These are phyloP conservation scores for Shargacucullia verbasci DNA, from an alignment of 2,888 invertebrate species.

Conservation along the genomic window DNA sequence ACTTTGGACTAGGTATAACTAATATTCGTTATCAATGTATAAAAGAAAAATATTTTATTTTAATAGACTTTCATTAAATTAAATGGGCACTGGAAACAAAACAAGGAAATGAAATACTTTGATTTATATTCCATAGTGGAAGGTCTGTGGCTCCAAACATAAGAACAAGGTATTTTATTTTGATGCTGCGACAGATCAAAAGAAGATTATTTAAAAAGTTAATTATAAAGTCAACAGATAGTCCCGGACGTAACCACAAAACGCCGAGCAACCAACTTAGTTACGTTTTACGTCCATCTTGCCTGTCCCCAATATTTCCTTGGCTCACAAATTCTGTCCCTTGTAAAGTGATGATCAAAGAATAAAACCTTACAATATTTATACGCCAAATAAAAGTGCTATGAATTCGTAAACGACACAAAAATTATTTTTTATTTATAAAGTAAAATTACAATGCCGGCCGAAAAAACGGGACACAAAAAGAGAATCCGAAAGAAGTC, in stretches of 20 bases:
- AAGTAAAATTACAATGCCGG: conserved; percentile 50
- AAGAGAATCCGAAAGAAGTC: conserved; percentile 56
- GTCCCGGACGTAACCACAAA: conserved; percentile 1
- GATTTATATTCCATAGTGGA: too few species aligned
- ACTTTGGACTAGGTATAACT: too few species aligned
- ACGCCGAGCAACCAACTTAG: not conserved
- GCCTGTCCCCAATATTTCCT: conserved; percentile 26
- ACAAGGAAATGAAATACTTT: too few species aligned
- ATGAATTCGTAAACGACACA: conserved; percentile 52
- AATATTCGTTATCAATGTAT: too few species aligned
- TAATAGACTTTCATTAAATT: too few species aligned
- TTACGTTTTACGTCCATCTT: conserved; percentile 25
- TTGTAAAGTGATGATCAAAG: conserved; percentile 43
- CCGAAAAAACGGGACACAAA: conserved; percentile 45
- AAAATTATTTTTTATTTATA: conserved; percentile 57
- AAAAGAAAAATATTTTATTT: too few species aligned
- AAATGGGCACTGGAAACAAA: too few species aligned
- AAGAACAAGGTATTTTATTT: too few species aligned
- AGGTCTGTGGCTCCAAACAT: too few species aligned
- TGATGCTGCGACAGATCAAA: too few species aligned
- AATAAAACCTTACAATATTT: conserved; percentile 33
- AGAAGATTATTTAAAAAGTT: too few species aligned
- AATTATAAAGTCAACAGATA: not conserved
- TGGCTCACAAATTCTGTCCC: conserved; percentile 20
- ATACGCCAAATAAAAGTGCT: conserved; percentile 50